These are phyloP conservation scores for Stegophylla sp. DNA, from an alignment of 2,888 invertebrate genomes.

Conservation along the genomic window DNA sequence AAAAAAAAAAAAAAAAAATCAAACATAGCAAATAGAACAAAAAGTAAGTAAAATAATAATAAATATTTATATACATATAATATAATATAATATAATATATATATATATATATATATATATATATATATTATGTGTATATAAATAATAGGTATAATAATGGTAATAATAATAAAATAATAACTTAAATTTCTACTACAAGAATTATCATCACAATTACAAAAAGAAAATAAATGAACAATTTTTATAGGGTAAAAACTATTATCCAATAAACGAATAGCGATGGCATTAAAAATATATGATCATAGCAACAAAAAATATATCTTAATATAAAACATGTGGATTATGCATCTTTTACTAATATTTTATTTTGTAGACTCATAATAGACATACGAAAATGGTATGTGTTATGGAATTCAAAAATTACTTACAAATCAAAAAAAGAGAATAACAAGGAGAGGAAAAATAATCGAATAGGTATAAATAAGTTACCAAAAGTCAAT, in stretches of 20 bases:
- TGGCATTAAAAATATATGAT: too few relatives aligned
- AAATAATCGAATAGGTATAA: slow-evolving; percentile 1
- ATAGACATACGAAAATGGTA: neutral
- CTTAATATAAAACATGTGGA: too few relatives aligned
- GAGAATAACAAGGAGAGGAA: neutral
- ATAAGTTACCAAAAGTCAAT: slow-evolving; percentile 21
- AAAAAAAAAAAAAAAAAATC: too few relatives aligned
- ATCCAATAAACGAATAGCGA: neutral
- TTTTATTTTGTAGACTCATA: neutral
- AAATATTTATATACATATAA: too few relatives aligned
- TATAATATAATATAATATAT: too few relatives aligned
- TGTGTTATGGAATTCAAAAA: too few relatives aligned
- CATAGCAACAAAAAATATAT: neutral
- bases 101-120: too few relatives aligned
- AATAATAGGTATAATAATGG: neutral
- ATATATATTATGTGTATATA: too few relatives aligned
- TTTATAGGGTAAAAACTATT: neutral
- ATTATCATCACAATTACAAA: neutral
- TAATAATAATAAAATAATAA: slow-evolving; percentile 1
- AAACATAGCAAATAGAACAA: too few relatives aligned
- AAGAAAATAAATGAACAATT: neutral
- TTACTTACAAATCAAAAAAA: slow-evolving; percentile 1
- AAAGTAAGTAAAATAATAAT: neutral
- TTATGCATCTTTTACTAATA: neutral
- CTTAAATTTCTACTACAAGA: slow-evolving; percentile 11